Percentiles rank a stretch among this genome's conserved stretches.
phyloP scores from a whole-genome alignment of 2,888 invertebrate genomes.

The Leucoptera coffeella region DNA sequence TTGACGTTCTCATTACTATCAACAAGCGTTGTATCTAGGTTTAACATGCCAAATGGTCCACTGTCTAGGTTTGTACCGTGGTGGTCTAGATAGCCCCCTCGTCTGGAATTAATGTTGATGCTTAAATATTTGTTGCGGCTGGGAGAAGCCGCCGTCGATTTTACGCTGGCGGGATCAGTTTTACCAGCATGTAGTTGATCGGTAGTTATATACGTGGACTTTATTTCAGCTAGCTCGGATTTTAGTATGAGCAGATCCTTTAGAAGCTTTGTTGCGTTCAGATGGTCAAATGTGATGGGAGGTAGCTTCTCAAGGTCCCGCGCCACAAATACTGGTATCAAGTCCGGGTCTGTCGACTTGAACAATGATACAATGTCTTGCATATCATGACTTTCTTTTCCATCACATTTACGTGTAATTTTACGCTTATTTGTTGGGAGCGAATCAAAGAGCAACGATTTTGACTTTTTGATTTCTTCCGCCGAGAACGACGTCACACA shows the following conservation, averaged over 20 bases:
- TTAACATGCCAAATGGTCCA: neutral
- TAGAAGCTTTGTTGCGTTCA: no score
- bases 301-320: neutral
- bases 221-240: no score
- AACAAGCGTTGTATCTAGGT: neutral
- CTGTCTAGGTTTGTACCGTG: neutral
- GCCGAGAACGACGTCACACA: constrained; percentile 6
- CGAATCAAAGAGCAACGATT: constrained; percentile 7
- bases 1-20: neutral
- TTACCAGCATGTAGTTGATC: no score
- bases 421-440: constrained; percentile 6
- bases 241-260: no score
- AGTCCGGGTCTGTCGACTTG: constrained; percentile 5
- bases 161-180: no score
- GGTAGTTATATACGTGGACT: no score
- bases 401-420: constrained; percentile 6
- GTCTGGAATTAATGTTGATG: neutral
- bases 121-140: neutral
- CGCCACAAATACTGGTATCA: constrained; percentile 7
- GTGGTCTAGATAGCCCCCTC: neutral
- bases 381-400: constrained; percentile 7
- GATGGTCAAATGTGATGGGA: neutral
- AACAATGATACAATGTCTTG: constrained; percentile 7
- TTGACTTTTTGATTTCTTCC: constrained; percentile 6
- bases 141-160: no score